Percentiles rank a stretch among this genome's conserved stretches.
Evolutionary conservation across 2,888 invertebrate genomes (phyloP).

Genomic region (Hydraecia micacea): DNA sequence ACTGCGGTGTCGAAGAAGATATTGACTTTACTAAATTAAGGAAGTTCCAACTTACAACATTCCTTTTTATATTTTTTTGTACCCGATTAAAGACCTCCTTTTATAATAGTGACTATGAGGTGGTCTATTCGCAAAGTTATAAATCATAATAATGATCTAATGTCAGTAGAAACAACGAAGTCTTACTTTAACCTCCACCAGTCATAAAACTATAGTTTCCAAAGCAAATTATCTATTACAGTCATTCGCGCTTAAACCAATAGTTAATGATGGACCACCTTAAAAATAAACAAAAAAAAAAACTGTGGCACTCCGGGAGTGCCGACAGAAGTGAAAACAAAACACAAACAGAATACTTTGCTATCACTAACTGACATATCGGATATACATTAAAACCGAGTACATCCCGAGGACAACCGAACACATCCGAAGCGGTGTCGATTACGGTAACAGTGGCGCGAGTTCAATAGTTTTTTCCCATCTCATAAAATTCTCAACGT

Average conservation of each 20-base stretch:
- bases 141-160: slow-evolving; percentile 30
- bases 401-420: too few relatives aligned
- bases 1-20: not conserved
- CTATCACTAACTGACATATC: too few relatives aligned
- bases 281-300: not conserved
- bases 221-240: not conserved
- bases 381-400: too few relatives aligned
- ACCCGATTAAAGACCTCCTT: not conserved
- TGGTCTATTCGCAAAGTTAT: slow-evolving; percentile 25
- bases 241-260: too few relatives aligned
- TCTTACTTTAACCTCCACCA: not conserved
- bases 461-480: too few relatives aligned
- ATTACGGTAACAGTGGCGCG: too few relatives aligned
- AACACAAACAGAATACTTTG: too few relatives aligned
- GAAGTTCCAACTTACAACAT: not conserved
- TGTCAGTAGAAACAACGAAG: not conserved
- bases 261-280: not conserved
- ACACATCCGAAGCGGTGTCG: too few relatives aligned
- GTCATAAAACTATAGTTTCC: not conserved
- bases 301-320: too few relatives aligned
- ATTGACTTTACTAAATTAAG: not conserved
- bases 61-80: too few relatives aligned
- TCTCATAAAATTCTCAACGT: too few relatives aligned
- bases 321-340: too few relatives aligned
- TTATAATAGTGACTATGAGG: slow-evolving; percentile 8